Conservation (phyloP, 2,113 vertebrate species). For the Marcusenius ussheri region DNA sequence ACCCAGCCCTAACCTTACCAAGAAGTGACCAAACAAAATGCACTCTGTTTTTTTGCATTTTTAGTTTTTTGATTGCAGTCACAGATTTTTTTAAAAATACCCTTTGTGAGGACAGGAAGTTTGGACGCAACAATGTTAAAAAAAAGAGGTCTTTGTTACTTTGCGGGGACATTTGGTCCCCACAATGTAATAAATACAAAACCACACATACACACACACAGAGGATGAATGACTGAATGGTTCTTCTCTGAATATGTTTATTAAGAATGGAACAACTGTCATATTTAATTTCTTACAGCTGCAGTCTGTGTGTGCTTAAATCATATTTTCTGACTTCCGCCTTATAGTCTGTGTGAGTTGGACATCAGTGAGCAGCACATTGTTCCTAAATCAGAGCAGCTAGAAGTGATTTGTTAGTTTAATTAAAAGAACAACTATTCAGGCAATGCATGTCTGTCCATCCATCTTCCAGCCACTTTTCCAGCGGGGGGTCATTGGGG, state of each 20-base stretch:
- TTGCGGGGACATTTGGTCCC: neutral
- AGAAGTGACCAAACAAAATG: neutral
- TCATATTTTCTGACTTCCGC: neutral
- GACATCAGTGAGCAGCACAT: neutral
- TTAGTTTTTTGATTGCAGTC: neutral
- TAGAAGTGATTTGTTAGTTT: slow-evolving; percentile 11
- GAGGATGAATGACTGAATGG: neutral
- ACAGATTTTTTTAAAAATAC: neutral
- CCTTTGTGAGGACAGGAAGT: neutral
- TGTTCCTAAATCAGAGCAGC: slow-evolving; percentile 17
- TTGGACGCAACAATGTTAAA: neutral
- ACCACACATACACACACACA: neutral
- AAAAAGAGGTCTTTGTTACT: neutral
- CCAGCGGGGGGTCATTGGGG: neutral
- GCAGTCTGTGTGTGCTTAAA: neutral
- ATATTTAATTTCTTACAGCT: neutral
- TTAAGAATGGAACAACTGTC: neutral
- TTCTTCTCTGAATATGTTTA: neutral
- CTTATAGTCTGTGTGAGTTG: neutral
- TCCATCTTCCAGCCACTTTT: neutral
- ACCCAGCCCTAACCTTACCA: neutral
- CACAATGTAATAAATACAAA: neutral
- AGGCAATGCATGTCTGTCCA: neutral
- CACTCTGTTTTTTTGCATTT: neutral
- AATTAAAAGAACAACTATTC: slow-evolving; percentile 13